Conservation (phyloP, 2,113 vertebrate genomes). For the Numida meleagris region DNA sequence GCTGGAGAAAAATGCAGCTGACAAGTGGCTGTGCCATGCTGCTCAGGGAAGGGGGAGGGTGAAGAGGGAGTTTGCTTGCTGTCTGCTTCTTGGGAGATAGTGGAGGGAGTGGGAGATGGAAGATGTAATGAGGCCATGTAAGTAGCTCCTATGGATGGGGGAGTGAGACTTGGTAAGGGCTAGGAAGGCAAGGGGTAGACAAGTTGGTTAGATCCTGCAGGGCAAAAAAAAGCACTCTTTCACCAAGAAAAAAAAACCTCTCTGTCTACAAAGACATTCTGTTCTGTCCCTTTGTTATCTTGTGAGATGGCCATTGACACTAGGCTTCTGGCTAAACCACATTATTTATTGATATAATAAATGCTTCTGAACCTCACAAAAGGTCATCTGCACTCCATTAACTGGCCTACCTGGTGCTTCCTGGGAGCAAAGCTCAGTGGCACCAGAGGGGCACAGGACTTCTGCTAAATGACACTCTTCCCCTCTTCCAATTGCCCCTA, state of each 20-base stretch:
- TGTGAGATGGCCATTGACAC: not conserved
- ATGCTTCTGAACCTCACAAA: not conserved
- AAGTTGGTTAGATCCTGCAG: not conserved
- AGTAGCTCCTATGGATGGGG: fast-evolving
- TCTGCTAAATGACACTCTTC: not conserved
- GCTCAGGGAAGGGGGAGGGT: not conserved
- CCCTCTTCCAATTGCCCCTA: fast-evolving
- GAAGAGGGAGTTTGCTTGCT: not conserved
- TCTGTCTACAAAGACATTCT: not conserved
- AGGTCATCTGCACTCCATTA: not conserved
- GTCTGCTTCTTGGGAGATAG: not conserved
- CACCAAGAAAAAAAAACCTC: not conserved
- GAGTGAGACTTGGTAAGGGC: not conserved
- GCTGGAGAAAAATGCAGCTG: not conserved
- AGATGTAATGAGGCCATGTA: not conserved
- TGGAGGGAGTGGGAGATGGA: not conserved
- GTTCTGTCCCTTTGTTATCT: not conserved
- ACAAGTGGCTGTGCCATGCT: not conserved
- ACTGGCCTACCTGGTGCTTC: not conserved
- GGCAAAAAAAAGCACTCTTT: not conserved
- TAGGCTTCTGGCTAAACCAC: not conserved
- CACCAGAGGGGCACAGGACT: not conserved
- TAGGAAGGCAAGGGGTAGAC: not conserved
- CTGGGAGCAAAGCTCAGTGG: not conserved
- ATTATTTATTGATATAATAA: not conserved